Evolutionary conservation across 2,113 vertebrate species (phyloP), one percentile per base, ranked within the genome.

Genomic region (Stercorarius parasiticus): DNA sequence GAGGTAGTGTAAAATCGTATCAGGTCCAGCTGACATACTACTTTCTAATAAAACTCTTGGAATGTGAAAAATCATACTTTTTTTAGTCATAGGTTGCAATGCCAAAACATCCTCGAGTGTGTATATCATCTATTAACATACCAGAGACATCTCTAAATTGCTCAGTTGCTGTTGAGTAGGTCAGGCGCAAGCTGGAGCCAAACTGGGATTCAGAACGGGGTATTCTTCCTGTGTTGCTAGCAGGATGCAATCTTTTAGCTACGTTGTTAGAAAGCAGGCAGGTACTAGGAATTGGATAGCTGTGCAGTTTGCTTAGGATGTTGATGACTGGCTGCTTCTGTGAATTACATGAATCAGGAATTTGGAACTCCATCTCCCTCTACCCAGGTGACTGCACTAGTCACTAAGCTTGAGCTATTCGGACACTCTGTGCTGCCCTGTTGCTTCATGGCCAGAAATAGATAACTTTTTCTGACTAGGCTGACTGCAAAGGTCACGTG

Each of bases 401-500:
- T 52, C 52, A 15, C 76, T 53, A 6, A 66, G 73, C 78, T 82
- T 11, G 6, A 85, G 84, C 81, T 90, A 0, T 82, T 93, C 87
- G 70, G 85, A 56, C 90, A 90, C 20, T 88, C 55, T 8, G 17
- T 96, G 95, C 78, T 89, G 87, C 61, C 53, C 40, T 1, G 0
- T 65, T 90, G 81, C 96, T 90, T 90, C 61, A 30, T 80, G 78
- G 93, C 84, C 82, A 94, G 96, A 88, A 96, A 96, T 93, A 91
- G 95, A 42, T 79, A 94, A 90, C 84, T 82, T 87, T 88, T 93
- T 90, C 74, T 87, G 78, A 58, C 86, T 66, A 42, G 86, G 86
- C 93, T 83, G 89, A 38, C 70, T 76, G 62, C 90, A 85, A 69
- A 94, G 82, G 74, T 95, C 9, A 3, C 16, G 0, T 65, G 72